A percentile compares a stretch with the other conserved stretches of the same genome.
These are phyloP conservation scores for Plebejus anna DNA, from an alignment of 2,888 invertebrate genomes.

Conservation along the genomic window DNA sequence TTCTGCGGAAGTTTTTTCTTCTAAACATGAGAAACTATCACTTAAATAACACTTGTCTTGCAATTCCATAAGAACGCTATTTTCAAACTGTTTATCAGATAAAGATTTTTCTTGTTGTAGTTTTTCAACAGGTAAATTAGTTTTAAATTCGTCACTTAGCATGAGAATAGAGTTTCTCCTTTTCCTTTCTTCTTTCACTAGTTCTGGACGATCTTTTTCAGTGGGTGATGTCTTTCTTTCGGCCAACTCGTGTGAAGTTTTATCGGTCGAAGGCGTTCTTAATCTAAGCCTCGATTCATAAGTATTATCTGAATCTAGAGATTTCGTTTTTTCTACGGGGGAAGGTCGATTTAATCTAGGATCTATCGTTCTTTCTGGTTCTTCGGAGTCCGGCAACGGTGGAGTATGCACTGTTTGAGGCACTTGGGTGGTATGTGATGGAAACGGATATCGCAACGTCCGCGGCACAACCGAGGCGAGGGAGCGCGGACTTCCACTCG, in stretches of 20 bases:
- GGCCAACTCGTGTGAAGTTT: constrained; percentile 43
- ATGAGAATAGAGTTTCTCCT: constrained; percentile 37
- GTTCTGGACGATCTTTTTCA: constrained; percentile 46
- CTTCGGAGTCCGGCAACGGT: constrained; percentile 46
- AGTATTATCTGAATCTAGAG: constrained; percentile 50
- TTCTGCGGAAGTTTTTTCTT: constrained; percentile 32
- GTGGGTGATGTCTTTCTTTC: constrained; percentile 46
- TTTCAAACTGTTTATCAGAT: constrained; percentile 33
- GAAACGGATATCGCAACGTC: constrained; percentile 63
- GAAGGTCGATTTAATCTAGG: constrained; percentile 38
- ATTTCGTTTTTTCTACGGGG: constrained; percentile 47
- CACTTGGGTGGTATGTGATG: constrained; percentile 80
- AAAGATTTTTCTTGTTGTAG: constrained; percentile 33
- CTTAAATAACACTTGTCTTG: constrained; percentile 35
- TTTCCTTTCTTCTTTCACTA: constrained; percentile 46
- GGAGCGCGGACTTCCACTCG: constrained; percentile 63
- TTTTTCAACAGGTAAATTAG: constrained; percentile 41
- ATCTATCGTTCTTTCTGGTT: constrained; percentile 33
- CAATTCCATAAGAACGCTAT: constrained; percentile 31
- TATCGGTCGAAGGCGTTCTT: constrained; percentile 61
- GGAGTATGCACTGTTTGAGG: constrained; percentile 24
- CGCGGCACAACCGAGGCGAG: constrained; percentile 52
- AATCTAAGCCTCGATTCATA: constrained; percentile 75
- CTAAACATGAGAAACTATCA: constrained; percentile 31
- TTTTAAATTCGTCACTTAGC: constrained; percentile 43